These are phyloP conservation scores for Ennomos fuscantarius DNA, from an alignment of 2,888 invertebrate genomes.

Conservation along the genomic window DNA sequence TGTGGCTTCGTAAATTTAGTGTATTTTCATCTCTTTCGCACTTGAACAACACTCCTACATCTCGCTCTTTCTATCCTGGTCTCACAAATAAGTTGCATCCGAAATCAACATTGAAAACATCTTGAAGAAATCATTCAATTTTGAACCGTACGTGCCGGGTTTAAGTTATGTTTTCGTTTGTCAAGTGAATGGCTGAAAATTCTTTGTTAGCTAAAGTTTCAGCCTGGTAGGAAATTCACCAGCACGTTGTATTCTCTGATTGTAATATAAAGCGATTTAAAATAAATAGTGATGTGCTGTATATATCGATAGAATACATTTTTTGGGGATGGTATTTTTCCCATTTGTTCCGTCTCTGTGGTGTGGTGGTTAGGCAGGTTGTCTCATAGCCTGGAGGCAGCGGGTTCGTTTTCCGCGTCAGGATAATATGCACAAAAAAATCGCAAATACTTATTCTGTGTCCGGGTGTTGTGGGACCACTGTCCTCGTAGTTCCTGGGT, in stretches of 20 bases:
- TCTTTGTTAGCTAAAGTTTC: constrained; percentile 75
- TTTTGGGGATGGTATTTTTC: too few relatives aligned
- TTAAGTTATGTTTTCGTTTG: constrained; percentile 51
- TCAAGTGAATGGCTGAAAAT: constrained; percentile 46
- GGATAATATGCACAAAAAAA: too few relatives aligned
- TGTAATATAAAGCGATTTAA: constrained; percentile 82
- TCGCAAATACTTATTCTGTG: too few relatives aligned
- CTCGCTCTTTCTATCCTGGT: constrained; percentile 72
- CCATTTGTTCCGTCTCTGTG: too few relatives aligned
- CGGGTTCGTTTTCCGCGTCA: too few relatives aligned
- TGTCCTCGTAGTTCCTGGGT: too few relatives aligned
- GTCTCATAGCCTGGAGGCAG: too few relatives aligned
- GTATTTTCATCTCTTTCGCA: constrained; percentile 64
- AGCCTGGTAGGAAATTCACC: constrained; percentile 71
- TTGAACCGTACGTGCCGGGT: constrained; percentile 40
- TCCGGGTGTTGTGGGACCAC: too few relatives aligned
- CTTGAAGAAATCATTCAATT: constrained; percentile 47
- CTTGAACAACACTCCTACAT: constrained; percentile 43
- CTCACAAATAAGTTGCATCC: constrained; percentile 84
- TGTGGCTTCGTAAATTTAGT: constrained; percentile 84
- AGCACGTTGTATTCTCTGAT: constrained; percentile 74
- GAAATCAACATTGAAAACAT: constrained; percentile 82
- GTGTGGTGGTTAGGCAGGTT: too few relatives aligned
- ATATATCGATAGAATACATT: constrained; percentile 34
- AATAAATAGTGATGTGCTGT: constrained; percentile 67